Base-by-base conservation (phyloP, 2,888 invertebrate species). In the Andrena bicolor region DNA sequence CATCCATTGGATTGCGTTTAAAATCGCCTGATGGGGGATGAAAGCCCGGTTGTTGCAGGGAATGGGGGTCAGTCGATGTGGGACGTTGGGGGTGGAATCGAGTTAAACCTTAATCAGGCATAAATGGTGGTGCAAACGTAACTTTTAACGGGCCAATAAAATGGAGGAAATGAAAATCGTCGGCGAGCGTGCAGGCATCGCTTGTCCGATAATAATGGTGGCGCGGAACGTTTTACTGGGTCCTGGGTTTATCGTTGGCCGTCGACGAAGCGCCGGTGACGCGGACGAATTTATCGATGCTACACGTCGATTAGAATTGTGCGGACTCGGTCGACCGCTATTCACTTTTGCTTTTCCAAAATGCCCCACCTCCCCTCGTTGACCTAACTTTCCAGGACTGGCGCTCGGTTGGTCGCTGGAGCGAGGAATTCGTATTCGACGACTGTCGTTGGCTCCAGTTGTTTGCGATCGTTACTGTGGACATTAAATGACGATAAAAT, bases 61-160 rank as follows among this genome's bases (percentile, higher is more conserved):
- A 60, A n/a, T 23, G 53, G 35, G n/a, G 56, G 78, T 63, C 72
- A 56, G 56, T 51, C 32, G 74, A 58, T 49, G 61, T 32, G 68
- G 60, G 28, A 49, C 32, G 64, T 49, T 60, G 49, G 63, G 53
- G 64, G 48, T 48, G 69, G 80, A 81, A 86, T 86, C 81, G 86
- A 86, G 88, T 89, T 90, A 90, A 91, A 91, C 90, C 90, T 91
- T 91, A 92, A 92, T 92, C 91, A 90, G 90, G 89, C 89, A 89
- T 90, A 91, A 92, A 91, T 90, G 90, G 60, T 83, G 88, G 85
- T 88, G 83, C 82, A 86, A 84, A 83, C 90, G 90, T 92, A 91
- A 91, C 91, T 91, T 92, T 92, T 91, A 91, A 92, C 90, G 89
- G 88, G 85, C 87, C 88, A 90, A 91, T 92, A 91, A 91, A 91